A percentile compares a stretch with the other conserved stretches of the same genome.
Conservation (phyloP, 2,113 vertebrate species). For the Puffinus mauretanicus region DNA sequence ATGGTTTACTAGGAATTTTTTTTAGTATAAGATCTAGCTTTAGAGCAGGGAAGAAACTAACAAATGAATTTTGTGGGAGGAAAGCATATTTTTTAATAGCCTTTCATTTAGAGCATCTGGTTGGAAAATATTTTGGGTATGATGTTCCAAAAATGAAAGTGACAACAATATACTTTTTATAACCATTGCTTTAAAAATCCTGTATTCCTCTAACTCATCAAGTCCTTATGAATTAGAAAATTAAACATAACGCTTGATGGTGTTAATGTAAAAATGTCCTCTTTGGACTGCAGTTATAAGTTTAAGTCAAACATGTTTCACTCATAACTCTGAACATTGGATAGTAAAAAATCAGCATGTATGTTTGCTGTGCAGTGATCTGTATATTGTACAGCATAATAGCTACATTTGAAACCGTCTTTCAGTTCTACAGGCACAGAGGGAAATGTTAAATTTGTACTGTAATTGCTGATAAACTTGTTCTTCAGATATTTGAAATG, state of each 20-base stretch:
- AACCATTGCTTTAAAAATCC: background rate
- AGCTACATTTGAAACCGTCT: background rate
- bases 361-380: background rate
- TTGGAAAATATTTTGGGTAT: constrained; percentile 2
- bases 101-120: background rate
- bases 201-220: background rate
- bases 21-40: background rate
- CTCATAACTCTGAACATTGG: background rate
- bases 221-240: background rate
- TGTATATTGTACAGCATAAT: background rate
- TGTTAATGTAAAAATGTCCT: background rate
- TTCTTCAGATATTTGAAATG: background rate
- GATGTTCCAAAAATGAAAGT: background rate
- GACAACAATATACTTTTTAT: background rate
- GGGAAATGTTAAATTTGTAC: background rate
- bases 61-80: background rate
- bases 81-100: background rate
- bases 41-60: background rate
- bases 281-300: background rate
- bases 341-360: background rate
- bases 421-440: background rate
- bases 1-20: background rate
- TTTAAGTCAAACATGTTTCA: background rate
- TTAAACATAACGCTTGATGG: background rate
- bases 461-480: background rate